Conservation (phyloP, 2,888 invertebrate genomes). For the Ophioninae sp. region DNA sequence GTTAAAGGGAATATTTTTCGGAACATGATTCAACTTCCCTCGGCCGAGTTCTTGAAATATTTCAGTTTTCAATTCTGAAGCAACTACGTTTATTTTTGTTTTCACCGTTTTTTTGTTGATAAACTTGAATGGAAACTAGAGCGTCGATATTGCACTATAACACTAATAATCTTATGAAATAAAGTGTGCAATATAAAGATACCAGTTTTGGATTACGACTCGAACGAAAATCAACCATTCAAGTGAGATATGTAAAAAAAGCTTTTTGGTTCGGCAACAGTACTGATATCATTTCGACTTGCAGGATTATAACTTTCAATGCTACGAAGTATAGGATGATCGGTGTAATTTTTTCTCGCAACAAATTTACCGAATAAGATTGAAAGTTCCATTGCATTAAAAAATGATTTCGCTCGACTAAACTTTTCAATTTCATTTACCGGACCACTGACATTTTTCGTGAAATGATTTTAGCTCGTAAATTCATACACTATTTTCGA, state of each 20-base stretch:
- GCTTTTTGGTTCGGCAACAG: too few relatives aligned
- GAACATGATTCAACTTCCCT: background rate
- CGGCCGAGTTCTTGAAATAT: background rate
- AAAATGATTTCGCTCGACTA: background rate
- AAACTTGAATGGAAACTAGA: background rate
- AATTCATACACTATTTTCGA: conserved; percentile 16
- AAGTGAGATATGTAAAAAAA: background rate
- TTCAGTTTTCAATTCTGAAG: conserved; percentile 1
- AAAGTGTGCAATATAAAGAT: background rate
- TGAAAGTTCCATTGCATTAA: background rate
- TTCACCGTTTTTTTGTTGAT: background rate
- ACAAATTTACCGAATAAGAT: background rate
- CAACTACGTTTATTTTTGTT: background rate
- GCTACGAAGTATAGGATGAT: background rate
- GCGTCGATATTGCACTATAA: background rate
- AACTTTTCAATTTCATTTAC: background rate
- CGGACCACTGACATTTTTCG: background rate
- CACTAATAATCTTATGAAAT: background rate
- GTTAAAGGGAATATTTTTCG: background rate
- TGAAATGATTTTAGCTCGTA: conserved; percentile 21
- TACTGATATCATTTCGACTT: too few relatives aligned
- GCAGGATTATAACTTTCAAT: too few relatives aligned
- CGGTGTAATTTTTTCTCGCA: background rate
- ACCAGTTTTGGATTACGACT: background rate
- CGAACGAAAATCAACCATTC: background rate